These are phyloP conservation scores for Lacerta agilis DNA, from an alignment of 2,797 vertebrate genomes.

Conservation along the genomic window DNA sequence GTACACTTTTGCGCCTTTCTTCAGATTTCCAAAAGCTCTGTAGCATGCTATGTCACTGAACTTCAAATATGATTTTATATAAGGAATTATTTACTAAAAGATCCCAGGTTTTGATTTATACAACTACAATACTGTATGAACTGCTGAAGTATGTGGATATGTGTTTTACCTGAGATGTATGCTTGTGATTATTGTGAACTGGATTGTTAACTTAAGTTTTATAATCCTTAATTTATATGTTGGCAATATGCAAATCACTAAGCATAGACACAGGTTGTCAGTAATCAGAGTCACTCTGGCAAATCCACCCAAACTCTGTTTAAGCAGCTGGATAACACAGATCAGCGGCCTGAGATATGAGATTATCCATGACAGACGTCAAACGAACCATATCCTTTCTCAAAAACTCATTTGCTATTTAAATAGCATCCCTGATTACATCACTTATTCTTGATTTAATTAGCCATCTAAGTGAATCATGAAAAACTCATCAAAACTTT, in stretches of 20 bases:
- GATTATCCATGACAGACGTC: slow-evolving; percentile 27
- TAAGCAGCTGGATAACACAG: slow-evolving; percentile 14
- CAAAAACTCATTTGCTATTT: slow-evolving; percentile 21
- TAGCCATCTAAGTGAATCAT: slow-evolving; percentile 5
- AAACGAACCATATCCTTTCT: background rate
- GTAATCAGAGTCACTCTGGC: slow-evolving; percentile 15
- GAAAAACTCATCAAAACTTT: slow-evolving; percentile 35
- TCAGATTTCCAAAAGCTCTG: background rate
- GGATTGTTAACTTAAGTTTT: background rate
- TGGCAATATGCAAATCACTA: slow-evolving; percentile 1
- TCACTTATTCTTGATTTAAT: slow-evolving; percentile 32
- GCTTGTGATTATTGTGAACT: background rate
- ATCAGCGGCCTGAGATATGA: slow-evolving; percentile 21
- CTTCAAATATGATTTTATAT: background rate
- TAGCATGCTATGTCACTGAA: background rate
- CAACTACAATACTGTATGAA: background rate
- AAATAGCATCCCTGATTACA: background rate
- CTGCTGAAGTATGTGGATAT: background rate
- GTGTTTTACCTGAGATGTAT: background rate
- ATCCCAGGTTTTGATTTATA: background rate
- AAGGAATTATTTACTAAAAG: background rate
- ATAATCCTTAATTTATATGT: background rate
- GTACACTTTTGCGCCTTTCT: background rate
- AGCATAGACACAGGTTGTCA: background rate
- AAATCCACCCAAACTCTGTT: slow-evolving; percentile 14